Percentiles rank a stretch among this genome's conserved stretches.
These are phyloP conservation scores for Scortum barcoo DNA, from an alignment of 2,113 vertebrate genomes.

Conservation along the genomic window DNA sequence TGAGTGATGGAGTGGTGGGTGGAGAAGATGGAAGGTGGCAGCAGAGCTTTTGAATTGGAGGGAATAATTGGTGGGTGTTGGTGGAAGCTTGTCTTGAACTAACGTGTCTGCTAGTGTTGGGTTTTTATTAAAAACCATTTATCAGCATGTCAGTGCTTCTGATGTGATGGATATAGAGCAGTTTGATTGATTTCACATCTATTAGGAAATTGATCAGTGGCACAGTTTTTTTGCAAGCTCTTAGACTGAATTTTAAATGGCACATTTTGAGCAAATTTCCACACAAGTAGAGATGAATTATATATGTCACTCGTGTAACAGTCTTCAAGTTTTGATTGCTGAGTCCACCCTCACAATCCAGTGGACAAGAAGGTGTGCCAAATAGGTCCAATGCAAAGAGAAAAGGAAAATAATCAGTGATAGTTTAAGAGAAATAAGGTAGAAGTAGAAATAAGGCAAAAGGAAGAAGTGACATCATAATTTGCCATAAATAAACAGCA, in stretches of 20 bases:
- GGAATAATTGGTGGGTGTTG: conserved; percentile 39
- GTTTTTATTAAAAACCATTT: conserved; percentile 68
- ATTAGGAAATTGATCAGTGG: conserved; percentile 54
- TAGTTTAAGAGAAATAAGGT: too few species aligned
- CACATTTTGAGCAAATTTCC: not conserved
- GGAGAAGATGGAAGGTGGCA: conserved; percentile 61
- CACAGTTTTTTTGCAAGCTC: conserved; percentile 24
- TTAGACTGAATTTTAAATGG: conserved; percentile 26
- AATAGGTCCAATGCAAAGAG: not conserved
- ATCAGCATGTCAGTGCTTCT: conserved; percentile 55
- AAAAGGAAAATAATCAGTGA: not conserved
- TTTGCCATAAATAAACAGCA: too few species aligned
- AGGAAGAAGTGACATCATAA: too few species aligned
- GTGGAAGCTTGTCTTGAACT: conserved; percentile 10
- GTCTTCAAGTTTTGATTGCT: not conserved
- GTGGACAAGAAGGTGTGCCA: not conserved
- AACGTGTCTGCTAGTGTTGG: conserved; percentile 38
- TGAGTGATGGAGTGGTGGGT: conserved; percentile 43
- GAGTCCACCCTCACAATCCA: not conserved
- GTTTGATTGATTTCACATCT: conserved; percentile 62
- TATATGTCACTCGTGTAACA: not conserved
- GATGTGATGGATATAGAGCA: conserved; percentile 41
- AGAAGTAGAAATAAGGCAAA: not conserved
- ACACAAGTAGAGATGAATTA: not conserved
- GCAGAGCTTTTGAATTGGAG: conserved; percentile 58